Evolutionary conservation across 2,888 invertebrate species (phyloP).

Genomic region (Rhogogaster chlorosoma): DNA sequence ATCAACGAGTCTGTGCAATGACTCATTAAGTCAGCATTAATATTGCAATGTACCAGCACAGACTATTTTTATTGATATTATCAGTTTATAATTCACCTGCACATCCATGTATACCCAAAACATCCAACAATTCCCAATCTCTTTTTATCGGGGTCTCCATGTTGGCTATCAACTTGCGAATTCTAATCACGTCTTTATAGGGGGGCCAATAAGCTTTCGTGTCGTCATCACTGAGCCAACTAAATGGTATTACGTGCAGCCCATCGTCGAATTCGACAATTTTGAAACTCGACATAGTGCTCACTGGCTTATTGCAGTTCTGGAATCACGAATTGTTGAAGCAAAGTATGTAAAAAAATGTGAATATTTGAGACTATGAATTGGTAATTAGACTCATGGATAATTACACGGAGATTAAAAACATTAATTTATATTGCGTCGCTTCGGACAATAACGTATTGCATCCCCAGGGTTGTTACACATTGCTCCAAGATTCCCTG

Average conservation of each 20-base stretch:
- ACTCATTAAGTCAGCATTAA: not conserved
- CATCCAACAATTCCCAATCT: not conserved
- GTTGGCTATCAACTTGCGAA: not conserved
- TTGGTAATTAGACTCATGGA: not conserved
- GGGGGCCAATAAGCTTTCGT: not conserved
- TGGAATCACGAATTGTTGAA: slow-evolving; percentile 14
- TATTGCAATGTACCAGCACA: not conserved
- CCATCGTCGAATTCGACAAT: slow-evolving; percentile 13
- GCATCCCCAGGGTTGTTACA: too few relatives aligned
- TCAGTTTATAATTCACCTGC: slow-evolving; percentile 13
- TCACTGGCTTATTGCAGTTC: not conserved
- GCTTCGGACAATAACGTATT: not conserved
- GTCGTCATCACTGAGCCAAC: slow-evolving; percentile 17
- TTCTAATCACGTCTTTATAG: slow-evolving; percentile 5
- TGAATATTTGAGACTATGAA: not conserved
- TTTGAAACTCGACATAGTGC: not conserved
- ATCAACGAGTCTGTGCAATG: slow-evolving; percentile 12
- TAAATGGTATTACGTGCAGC: slow-evolving; percentile 21
- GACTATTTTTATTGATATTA: not conserved
- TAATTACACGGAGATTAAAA: not conserved
- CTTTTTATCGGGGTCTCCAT: slow-evolving; percentile 8
- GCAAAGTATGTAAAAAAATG: not conserved
- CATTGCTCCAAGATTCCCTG: too few relatives aligned
- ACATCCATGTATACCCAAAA: slow-evolving; percentile 10
- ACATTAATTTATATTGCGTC: not conserved